A percentile compares a stretch with the other conserved stretches of the same genome.
Conservation (phyloP, 2,888 invertebrate genomes). For the Marasmarcha lunaedactyla region DNA sequence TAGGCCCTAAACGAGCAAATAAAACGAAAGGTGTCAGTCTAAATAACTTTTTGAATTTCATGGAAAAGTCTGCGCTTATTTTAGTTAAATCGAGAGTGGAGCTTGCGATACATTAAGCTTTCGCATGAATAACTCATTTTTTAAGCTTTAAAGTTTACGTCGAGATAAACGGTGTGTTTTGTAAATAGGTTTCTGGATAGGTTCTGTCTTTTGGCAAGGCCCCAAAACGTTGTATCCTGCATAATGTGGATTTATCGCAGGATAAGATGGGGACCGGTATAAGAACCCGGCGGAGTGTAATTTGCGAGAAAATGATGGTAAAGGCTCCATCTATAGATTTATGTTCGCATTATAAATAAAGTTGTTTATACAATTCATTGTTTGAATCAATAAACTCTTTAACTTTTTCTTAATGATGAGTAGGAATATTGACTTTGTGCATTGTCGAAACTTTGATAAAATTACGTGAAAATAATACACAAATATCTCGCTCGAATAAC, state of each 20-base stretch:
- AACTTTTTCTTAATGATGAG: too few species aligned
- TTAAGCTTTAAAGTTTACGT: too few species aligned
- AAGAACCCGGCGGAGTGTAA: slow-evolving; percentile 35
- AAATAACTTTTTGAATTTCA: slow-evolving; percentile 1
- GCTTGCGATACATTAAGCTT: neutral
- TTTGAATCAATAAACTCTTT: too few species aligned
- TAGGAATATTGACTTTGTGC: too few species aligned
- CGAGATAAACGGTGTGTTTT: neutral
- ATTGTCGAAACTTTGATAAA: too few species aligned
- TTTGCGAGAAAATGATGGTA: slow-evolving; percentile 27
- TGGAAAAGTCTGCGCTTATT: neutral
- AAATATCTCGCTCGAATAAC: too few species aligned
- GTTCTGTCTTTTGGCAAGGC: slow-evolving; percentile 47
- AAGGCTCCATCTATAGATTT: neutral
- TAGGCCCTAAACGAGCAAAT: slow-evolving; percentile 1
- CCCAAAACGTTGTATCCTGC: slow-evolving; percentile 60
- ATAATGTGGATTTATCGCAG: slow-evolving; percentile 57
- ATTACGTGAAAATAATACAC: too few species aligned
- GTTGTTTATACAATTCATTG: too few species aligned
- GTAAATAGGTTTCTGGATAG: neutral
- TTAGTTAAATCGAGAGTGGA: neutral
- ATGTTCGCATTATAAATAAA: too few species aligned
- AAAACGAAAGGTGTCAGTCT: slow-evolving; percentile 1
- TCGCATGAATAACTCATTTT: neutral
- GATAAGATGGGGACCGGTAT: slow-evolving; percentile 31